These are phyloP conservation scores for Epinephelus fuscoguttatus DNA, from an alignment of 2,113 vertebrate species.

Conservation along the genomic window DNA sequence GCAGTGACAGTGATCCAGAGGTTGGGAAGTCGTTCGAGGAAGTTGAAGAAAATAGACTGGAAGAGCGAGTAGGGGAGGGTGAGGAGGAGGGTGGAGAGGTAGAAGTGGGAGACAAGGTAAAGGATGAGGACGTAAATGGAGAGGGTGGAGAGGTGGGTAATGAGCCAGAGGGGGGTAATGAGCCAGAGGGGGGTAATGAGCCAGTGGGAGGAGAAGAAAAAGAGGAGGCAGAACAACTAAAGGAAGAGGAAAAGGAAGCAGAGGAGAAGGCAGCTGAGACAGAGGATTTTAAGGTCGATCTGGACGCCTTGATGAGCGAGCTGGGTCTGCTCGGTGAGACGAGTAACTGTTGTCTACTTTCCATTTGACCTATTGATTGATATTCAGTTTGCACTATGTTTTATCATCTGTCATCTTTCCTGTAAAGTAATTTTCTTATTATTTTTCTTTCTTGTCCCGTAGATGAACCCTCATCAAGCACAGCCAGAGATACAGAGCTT, in stretches of 20 bases:
- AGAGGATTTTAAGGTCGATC: constrained; percentile 49
- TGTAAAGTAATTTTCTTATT: background rate
- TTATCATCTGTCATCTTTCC: background rate
- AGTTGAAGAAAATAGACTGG: constrained; percentile 17
- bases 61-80: background rate
- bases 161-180: background rate
- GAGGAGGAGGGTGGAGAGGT: background rate
- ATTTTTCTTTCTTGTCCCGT: constrained; percentile 23
- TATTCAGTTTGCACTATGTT: background rate
- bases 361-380: background rate
- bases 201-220: constrained; percentile 27
- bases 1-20: constrained; percentile 51
- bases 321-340: constrained; percentile 73
- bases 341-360: background rate
- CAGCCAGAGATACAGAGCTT: constrained; percentile 38
- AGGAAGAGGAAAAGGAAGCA: constrained; percentile 27
- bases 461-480: constrained; percentile 56
- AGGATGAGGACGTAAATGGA: background rate
- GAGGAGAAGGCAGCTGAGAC: constrained; percentile 17
- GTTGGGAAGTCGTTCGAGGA: constrained; percentile 31
- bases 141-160: background rate
- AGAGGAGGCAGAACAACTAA: background rate
- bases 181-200: background rate
- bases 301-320: constrained; percentile 72
- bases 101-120: constrained; percentile 14